Percentiles rank a stretch among this genome's conserved stretches.
phyloP scores from a whole-genome alignment of 2,888 invertebrate genomes.

The Nebria salina region DNA sequence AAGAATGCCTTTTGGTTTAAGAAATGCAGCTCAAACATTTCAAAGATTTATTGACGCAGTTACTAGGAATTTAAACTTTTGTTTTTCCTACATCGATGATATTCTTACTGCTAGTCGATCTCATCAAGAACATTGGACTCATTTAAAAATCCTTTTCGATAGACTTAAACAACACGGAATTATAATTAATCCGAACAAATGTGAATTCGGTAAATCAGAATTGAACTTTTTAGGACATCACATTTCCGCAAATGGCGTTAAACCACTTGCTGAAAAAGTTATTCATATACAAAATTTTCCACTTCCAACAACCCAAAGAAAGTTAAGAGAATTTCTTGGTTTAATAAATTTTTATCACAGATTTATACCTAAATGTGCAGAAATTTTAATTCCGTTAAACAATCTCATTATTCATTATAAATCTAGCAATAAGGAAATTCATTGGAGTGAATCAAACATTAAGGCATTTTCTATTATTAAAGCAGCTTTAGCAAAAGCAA shows the following conservation, averaged over 20 bases:
- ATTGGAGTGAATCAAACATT: too few species aligned
- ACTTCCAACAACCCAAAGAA: constrained; percentile 27
- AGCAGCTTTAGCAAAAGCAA: constrained; percentile 56
- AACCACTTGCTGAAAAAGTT: constrained; percentile 14
- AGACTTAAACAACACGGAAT: not conserved
- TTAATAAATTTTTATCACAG: constrained; percentile 43
- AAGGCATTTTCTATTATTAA: constrained; percentile 52
- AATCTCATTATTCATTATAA: constrained; percentile 52
- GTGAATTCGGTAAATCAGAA: constrained; percentile 25
- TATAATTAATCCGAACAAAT: not conserved
- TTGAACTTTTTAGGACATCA: constrained; percentile 1
- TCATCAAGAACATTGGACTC: not conserved
- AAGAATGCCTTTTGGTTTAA: too few species aligned
- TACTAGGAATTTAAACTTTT: too few species aligned
- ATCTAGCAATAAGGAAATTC: constrained; percentile 43
- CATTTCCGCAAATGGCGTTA: constrained; percentile 47
- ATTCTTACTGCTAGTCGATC: not conserved
- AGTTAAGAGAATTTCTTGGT: constrained; percentile 44
- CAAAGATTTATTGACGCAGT: too few species aligned
- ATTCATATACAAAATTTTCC: constrained; percentile 20
- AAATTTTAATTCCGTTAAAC: constrained; percentile 11
- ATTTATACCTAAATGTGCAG: constrained; percentile 21
- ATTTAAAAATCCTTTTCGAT: not conserved
- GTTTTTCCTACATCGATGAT: too few species aligned
- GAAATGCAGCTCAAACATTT: too few species aligned